Conservation (phyloP, 2,888 invertebrate genomes). For the Itoplectis maculator region DNA sequence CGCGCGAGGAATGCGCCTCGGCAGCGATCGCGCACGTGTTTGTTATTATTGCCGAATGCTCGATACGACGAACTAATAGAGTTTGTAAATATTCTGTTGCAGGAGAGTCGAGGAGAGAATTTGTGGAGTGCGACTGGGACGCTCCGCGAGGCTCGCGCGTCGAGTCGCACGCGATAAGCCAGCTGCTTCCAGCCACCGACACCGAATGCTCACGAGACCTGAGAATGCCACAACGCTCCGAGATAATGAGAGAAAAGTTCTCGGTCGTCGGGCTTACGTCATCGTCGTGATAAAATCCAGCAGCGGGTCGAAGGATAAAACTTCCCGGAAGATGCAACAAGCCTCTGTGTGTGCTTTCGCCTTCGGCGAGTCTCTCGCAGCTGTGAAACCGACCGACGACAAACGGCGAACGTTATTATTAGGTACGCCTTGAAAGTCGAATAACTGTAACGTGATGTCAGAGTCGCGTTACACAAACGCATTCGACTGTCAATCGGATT, state of each 20-base stretch:
- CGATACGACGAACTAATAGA: conserved; percentile 10
- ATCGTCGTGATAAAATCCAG: conserved; percentile 65
- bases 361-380: conserved; percentile 24
- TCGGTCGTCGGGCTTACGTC: conserved; percentile 28
- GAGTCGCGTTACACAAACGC: conserved; percentile 4
- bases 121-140: neutral
- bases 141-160: neutral
- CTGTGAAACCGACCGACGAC: neutral
- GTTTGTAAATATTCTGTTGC: conserved; percentile 14
- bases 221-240: conserved; percentile 29
- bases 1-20: conserved; percentile 4
- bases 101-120: conserved; percentile 2
- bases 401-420: conserved; percentile 26
- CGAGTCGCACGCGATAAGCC: conserved; percentile 12
- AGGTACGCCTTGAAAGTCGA: conserved; percentile 53
- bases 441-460: conserved; percentile 61
- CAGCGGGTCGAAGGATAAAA: conserved; percentile 58
- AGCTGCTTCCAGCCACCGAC: neutral
- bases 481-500: conserved; percentile 24
- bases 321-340: conserved; percentile 67
- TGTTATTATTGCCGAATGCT: conserved; percentile 6
- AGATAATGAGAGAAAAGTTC: conserved; percentile 32
- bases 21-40: conserved; percentile 3
- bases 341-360: conserved; percentile 18
- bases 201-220: conserved; percentile 4